Conservation (phyloP, 2,113 vertebrate genomes). For the Panthera uncia region DNA sequence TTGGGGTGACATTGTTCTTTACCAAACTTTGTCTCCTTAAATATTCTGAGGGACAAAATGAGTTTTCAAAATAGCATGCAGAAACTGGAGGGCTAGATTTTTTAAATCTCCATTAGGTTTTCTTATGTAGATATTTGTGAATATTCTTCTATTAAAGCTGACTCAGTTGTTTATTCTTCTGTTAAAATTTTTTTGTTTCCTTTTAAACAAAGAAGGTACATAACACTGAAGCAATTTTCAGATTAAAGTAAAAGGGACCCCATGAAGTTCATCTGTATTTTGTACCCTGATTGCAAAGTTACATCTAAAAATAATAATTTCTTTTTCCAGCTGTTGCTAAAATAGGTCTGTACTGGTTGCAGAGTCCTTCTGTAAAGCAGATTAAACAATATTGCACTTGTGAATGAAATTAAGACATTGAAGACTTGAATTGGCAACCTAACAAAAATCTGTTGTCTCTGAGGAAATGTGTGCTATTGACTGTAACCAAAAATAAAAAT, state of each 20-base stretch:
- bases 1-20: conserved; percentile 31
- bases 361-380: not conserved
- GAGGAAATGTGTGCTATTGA: conserved; percentile 48
- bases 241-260: not conserved
- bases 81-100: not conserved
- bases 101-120: not conserved
- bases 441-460: not conserved
- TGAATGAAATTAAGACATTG: conserved; percentile 38
- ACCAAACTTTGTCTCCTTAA: conserved; percentile 21
- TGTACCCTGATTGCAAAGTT: conserved; percentile 26
- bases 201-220: not conserved
- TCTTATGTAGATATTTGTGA: not conserved
- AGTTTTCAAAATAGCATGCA: not conserved
- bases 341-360: not conserved
- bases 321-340: not conserved
- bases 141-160: conserved; percentile 14
- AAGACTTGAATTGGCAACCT: conserved; percentile 8
- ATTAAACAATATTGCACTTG: conserved; percentile 42
- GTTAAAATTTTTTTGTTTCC: not conserved
- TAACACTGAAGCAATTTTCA: not conserved
- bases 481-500: conserved; percentile 36
- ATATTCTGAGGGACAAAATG: not conserved
- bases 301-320: conserved; percentile 44
- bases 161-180: not conserved
- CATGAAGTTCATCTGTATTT: not conserved